Evolutionary conservation across 2,797 vertebrate species (phyloP), one percentile per base, ranked within the genome.

Genomic region (Oryzias dopingdopingensis): DNA sequence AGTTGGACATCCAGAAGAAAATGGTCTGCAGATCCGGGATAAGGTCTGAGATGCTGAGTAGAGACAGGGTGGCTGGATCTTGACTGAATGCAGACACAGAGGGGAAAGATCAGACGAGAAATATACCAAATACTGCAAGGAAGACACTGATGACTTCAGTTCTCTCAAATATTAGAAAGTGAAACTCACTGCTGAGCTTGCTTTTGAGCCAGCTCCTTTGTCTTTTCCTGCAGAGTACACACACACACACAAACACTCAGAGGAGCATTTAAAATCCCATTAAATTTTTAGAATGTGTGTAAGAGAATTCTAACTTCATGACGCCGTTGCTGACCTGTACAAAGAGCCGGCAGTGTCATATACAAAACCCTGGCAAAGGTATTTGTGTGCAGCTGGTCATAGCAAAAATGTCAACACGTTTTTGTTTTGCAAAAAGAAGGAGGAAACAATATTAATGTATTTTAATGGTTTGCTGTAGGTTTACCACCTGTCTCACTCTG

Each of bases 1-100:
- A 90, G 15, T 98, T 98, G 51, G 96, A 93, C 96, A 98, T 98
- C 96, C 96, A 98, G 88, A 98, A 96, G 77, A 97, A 91, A 54
- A 98, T 86, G 71, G 93, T 94, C 88, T 96, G 96, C 70, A 98
- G 90, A 74, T 98, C 95, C 0, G 95, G 96, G 20, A 94, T 85
- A 61, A 98, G 85, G 84, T 96, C 94, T 0, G 94, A 89, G 90
- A 97, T 91, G 76, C 89, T 87, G 55, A 95, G 91, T 62, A 89
- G 87, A 77, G 94, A 94, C 48, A 93, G 81, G 10, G 93, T 79
- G 6, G 90, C 62, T 0, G 96, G 94, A 78, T 98, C 96, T 88
- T 96, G 96, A 82, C 96, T 97, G 76, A 60, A 59, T 45, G 64
- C 45, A 70, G n/a, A 62, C 40, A 54, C 16, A 47, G 56, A 37